phyloP scores from a whole-genome alignment of 2,797 vertebrate species.

The Jordanella pulchra region DNA sequence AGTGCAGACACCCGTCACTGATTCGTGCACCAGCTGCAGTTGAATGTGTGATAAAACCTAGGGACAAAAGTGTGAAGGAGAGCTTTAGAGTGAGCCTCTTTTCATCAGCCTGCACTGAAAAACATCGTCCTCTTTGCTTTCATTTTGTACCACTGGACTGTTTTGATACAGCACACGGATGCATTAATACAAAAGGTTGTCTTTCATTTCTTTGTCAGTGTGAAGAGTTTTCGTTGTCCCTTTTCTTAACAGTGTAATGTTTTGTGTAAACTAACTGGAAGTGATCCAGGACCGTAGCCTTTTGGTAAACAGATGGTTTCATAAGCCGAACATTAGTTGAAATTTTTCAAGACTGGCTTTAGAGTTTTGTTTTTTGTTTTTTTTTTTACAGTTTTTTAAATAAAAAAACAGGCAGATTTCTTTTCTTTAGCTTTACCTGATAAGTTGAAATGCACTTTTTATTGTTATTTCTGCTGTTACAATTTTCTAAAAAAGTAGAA shows the following conservation, averaged over 20 bases:
- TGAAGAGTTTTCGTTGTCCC: not conserved
- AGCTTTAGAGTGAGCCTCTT: constrained; percentile 24
- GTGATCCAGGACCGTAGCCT: not conserved
- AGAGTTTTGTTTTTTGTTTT: not conserved
- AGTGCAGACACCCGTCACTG: constrained; percentile 22
- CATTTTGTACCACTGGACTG: constrained; percentile 5
- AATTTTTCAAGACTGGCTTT: not conserved
- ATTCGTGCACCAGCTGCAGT: constrained; percentile 38
- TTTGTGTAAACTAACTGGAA: not conserved
- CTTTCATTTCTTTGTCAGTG: not conserved
- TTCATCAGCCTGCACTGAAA: constrained; percentile 13
- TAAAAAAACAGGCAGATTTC: not conserved
- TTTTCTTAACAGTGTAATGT: not conserved
- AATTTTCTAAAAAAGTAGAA: not conserved
- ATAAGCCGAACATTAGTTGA: not conserved
- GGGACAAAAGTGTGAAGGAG: constrained; percentile 30
- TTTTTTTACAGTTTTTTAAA: no score
- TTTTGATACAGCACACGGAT: not conserved
- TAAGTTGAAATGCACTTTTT: not conserved
- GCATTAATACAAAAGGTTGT: not conserved
- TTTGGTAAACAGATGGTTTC: not conserved
- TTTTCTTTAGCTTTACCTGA: not conserved
- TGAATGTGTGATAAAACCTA: constrained; percentile 41
- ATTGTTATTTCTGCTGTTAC: not conserved
- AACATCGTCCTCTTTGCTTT: constrained; percentile 3